Evolutionary conservation across 2,797 vertebrate species (phyloP).

Genomic region (Leucoraja ocellata): DNA sequence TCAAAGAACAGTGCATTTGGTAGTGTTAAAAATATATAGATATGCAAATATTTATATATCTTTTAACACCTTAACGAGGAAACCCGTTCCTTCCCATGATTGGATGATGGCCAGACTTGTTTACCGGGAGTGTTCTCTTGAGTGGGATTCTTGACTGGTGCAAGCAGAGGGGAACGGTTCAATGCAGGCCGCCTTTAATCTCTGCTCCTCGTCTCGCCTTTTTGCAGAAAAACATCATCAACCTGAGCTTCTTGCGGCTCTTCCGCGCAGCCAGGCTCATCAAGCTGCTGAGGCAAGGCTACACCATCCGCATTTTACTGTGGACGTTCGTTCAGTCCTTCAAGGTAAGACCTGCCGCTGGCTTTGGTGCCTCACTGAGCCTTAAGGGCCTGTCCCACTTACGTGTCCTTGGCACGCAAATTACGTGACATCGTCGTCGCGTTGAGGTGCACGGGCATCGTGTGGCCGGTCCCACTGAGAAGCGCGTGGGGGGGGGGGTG

Average conservation of each 20-base stretch:
- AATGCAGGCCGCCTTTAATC: too few species aligned
- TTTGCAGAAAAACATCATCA: constrained; percentile 81
- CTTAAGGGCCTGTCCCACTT: background rate
- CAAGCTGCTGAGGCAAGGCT: constrained; percentile 85
- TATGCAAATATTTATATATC: constrained; percentile 13
- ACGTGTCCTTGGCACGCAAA: too few species aligned
- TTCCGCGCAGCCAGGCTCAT: constrained; percentile 89
- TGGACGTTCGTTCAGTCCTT: constrained; percentile 95
- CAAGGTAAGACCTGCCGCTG: constrained; percentile 63
- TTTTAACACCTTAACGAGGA: background rate
- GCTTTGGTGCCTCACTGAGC: background rate
- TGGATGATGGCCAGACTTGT: constrained; percentile 65
- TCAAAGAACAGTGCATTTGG: constrained; percentile 84
- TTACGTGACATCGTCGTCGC: too few species aligned
- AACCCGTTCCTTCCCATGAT: constrained; percentile 60
- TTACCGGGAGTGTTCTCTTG: background rate
- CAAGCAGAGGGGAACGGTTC: background rate
- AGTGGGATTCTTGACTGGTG: background rate
- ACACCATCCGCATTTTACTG: constrained; percentile 87
- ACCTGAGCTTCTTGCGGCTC: constrained; percentile 83
- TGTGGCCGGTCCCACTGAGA: too few species aligned
- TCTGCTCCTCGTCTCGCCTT: background rate
- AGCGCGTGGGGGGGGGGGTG: too few species aligned
- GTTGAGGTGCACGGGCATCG: too few species aligned
- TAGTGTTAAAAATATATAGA: constrained; percentile 58